Base-by-base conservation (phyloP, 2,888 invertebrate genomes). In the Tinea semifulvella region DNA sequence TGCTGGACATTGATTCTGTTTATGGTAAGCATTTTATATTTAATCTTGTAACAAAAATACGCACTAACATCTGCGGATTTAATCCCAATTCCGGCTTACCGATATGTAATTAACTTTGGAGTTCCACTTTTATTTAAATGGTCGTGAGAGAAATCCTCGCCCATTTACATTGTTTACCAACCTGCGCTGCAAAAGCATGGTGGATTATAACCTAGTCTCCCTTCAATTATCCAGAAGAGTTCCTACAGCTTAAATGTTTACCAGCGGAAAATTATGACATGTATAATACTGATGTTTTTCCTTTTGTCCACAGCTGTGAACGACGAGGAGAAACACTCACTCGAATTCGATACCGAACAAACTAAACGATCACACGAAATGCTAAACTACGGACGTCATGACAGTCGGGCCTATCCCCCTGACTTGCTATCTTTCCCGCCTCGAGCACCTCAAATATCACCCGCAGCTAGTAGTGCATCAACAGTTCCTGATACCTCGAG, bases 351-450 rank as follows among this genome's bases (percentile, higher is more conserved):
- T 44, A 86, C 85, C 47, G 82, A 81, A 42, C 81, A 82, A 8
- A 22, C 40, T 20, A 82, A 82, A 52, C 71, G 80, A 49, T 81
- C 84, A 2, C 83, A 83, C 53, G 84, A 85, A 46, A 74, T 80
- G 44, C 66, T 85, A 52, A 76, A 85, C 59, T 68, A 84, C 38
- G 82, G 81, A n/a, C 83, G 85, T 35, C 82, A 81, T 17, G 74
- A 74, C 44, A 83, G 82, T 48, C 75, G 86, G 10, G 86, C 88
- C 16, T 86, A 91, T 61, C 91, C 92, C 16, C 93, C 94, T 0
- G 94, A 94, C 63, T 79, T 94, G 7, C 75, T 94, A 49, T 88
- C 93, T 1, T 93, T 93, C 65, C 89, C 90, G 2, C 83, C 88
- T 0, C 83, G 87, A 52, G 86, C 85, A 42, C 82, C 84, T 1